Evolutionary conservation across 2,797 vertebrate genomes (phyloP).

Genomic region (Schizopygopsis pylzovi): DNA sequence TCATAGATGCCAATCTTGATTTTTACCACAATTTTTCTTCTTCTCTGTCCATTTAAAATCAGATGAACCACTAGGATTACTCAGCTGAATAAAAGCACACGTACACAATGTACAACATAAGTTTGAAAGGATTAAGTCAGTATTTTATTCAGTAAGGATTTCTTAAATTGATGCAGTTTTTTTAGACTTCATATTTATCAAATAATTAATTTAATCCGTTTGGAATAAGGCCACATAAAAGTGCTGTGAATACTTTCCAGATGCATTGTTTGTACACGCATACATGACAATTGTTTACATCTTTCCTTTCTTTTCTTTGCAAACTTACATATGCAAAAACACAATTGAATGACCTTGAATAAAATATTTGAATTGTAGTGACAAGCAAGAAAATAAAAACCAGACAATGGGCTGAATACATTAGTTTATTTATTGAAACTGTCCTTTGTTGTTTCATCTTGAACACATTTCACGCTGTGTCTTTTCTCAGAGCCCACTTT

Average conservation of each 20-base stretch:
- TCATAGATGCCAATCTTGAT: neutral
- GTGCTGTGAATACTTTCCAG: too few species aligned
- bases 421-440: neutral
- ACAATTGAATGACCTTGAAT: neutral
- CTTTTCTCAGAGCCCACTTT: neutral
- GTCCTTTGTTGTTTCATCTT: neutral
- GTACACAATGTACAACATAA: too few species aligned
- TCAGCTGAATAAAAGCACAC: neutral
- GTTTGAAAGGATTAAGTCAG: neutral
- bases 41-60: neutral
- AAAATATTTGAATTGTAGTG: neutral
- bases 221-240: too few species aligned
- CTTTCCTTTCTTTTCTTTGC: neutral
- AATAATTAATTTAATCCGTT: too few species aligned
- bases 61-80: neutral
- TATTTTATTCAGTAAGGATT: neutral
- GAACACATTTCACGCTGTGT: neutral
- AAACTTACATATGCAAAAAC: neutral
- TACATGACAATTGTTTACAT: neutral
- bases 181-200: neutral
- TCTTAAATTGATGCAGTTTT: neutral
- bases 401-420: neutral
- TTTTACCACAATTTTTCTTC: neutral
- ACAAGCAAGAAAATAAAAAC: neutral
- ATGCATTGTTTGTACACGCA: too few species aligned